Evolutionary conservation across 2,797 vertebrate species (phyloP), one percentile per base, ranked within the genome.

Genomic region (Parotocinclus haroldoi): DNA sequence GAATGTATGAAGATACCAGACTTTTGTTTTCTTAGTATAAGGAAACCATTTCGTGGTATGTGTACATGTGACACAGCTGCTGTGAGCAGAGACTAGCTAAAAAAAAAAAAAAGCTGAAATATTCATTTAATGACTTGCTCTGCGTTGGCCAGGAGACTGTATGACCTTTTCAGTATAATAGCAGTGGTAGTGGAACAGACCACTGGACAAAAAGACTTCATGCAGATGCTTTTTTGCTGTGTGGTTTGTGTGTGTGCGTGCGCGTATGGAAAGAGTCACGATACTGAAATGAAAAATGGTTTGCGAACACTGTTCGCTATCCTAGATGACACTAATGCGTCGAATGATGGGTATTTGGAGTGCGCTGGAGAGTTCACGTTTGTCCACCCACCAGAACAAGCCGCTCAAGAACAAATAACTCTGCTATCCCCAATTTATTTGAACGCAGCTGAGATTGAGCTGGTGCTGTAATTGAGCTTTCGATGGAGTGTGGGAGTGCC

Each of bases 91-190:
- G 10, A 3, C 10, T 45, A 10, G 44, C 5, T 40, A n/a, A n/a
- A n/a, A n/a, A 5, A 40, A 9, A 9, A 14, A 7, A 14, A 49
- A 49, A 7, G 13, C 46, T 13, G 46, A 52, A 19, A 7, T 13
- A 4, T 19, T 18, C 37, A 19, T 66, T 10, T 45, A 66, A 42
- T 12, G n/a, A 7, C 19, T 61, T 38, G 10, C 56, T 17, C 50
- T 2, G n/a, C 44, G 11, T 42, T 19, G 38, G 7, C 37, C 44
- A 51, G 42, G 40, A 61, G 51, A 11, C 37, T 49, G 36, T 9
- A 50, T 50, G 63, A 66, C 63, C 63, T 72, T 66, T 62, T 66
- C 52, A 61, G 51, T 9, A 66, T 61, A 52, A 57, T 51, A 14
- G 46, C 18, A 57, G 42, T 12, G 49, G 40, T 48, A 13, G 27